Evolutionary conservation across 2,888 invertebrate species (phyloP).

Genomic region (Lithophane leautieri): DNA sequence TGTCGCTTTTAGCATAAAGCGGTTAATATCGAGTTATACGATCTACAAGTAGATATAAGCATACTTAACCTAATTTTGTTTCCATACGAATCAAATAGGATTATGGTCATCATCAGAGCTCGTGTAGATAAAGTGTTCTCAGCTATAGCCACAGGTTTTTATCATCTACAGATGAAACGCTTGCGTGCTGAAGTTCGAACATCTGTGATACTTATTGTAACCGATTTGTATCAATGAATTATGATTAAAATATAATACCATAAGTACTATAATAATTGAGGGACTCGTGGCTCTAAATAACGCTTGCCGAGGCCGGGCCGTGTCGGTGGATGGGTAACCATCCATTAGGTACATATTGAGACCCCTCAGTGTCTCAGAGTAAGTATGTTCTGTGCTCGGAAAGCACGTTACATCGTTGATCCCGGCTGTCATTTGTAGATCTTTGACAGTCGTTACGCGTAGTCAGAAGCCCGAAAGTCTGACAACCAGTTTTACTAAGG

Average conservation of each 20-base stretch:
- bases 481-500: too few species aligned
- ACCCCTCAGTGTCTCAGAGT: too few species aligned
- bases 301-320: too few species aligned
- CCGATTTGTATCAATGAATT: neutral
- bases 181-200: constrained; percentile 7
- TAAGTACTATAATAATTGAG: too few species aligned
- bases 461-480: too few species aligned
- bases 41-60: constrained; percentile 8
- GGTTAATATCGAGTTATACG: neutral
- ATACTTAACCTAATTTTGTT: constrained; percentile 31
- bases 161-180: constrained; percentile 6
- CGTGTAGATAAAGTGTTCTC: constrained; percentile 15
- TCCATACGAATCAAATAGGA: constrained; percentile 27
- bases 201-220: constrained; percentile 4
- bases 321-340: too few species aligned
- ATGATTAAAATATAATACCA: neutral
- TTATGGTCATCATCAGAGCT: constrained; percentile 32
- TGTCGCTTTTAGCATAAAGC: neutral
- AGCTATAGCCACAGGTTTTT: constrained; percentile 9
- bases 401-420: too few species aligned
- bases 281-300: too few species aligned
- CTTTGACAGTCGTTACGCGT: too few species aligned
- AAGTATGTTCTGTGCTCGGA: too few species aligned
- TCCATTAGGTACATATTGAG: too few species aligned
- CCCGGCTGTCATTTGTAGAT: too few species aligned